Percentiles rank a stretch among this genome's conserved stretches.
These are phyloP conservation scores for Trichomalopsis sarcophagae DNA, from an alignment of 1,140 invertebrate genomes.

Conservation along the genomic window DNA sequence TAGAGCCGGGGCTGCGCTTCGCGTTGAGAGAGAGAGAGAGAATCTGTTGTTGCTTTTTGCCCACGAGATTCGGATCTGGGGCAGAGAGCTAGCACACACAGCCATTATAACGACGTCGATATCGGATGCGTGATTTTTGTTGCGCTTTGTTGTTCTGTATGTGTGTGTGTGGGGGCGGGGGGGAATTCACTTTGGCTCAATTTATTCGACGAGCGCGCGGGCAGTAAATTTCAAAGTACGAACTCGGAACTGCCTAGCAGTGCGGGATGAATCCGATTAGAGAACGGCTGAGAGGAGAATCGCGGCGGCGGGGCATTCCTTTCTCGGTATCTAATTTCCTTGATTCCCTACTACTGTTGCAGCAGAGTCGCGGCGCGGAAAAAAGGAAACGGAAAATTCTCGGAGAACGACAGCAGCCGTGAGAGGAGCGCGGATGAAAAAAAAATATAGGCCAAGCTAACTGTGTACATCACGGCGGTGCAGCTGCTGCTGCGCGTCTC, in stretches of 20 bases:
- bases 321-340: too few species aligned
- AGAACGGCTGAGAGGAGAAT: neutral
- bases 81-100: neutral
- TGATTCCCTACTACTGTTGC: too few species aligned
- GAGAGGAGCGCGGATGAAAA: neutral
- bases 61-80: neutral
- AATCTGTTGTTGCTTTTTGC: neutral
- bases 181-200: too few species aligned
- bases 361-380: neutral
- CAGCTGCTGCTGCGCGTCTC: neutral
- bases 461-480: neutral
- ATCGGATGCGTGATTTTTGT: neutral
- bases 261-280: neutral
- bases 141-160: neutral
- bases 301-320: too few species aligned
- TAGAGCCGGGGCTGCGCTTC: neutral
- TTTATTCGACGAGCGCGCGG: too few species aligned
- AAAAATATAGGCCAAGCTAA: slow-evolving; percentile 20
- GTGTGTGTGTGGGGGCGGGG: too few species aligned
- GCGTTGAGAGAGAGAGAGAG: neutral
- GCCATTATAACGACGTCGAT: neutral
- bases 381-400: neutral
- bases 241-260: neutral
- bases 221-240: too few species aligned
- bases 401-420: neutral